Conservation (phyloP, 1,140 invertebrate species). For the Archegozetes longisetosus region DNA sequence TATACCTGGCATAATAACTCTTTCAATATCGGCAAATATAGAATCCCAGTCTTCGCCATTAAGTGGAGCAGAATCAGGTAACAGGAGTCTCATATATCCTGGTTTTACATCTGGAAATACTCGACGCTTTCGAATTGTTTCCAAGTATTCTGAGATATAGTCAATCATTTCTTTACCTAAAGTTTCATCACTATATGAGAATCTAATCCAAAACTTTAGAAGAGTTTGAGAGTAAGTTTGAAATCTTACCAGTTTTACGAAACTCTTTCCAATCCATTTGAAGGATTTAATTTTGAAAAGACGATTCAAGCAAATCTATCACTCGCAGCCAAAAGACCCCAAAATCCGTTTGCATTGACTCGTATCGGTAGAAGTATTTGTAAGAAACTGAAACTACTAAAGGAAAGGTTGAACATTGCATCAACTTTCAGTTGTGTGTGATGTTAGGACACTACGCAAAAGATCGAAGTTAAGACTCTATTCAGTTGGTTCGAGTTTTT, state of each 20-base stretch:
- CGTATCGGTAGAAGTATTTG: too few relatives aligned
- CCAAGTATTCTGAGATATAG: constrained; percentile 36
- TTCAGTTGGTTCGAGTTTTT: too few relatives aligned
- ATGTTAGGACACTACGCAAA: too few relatives aligned
- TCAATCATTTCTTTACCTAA: constrained; percentile 26
- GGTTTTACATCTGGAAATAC: constrained; percentile 36
- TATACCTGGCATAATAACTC: constrained; percentile 36
- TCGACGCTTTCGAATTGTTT: constrained; percentile 50
- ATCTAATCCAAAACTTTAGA: not conserved
- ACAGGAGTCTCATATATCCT: constrained; percentile 35
- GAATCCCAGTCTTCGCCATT: constrained; percentile 31
- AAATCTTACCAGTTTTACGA: constrained; percentile 12
- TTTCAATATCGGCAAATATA: constrained; percentile 39
- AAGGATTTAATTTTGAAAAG: not conserved
- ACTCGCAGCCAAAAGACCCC: too few relatives aligned
- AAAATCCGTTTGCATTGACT: too few relatives aligned
- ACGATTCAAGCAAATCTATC: too few relatives aligned
- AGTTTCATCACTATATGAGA: not conserved
- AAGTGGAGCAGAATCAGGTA: constrained; percentile 28
- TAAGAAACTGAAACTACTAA: too few relatives aligned
- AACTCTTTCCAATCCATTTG: constrained; percentile 18
- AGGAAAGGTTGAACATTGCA: too few relatives aligned
- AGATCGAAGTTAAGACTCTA: too few relatives aligned
- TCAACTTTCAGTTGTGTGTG: too few relatives aligned
- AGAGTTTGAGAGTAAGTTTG: not conserved